A percentile compares a stretch with the other conserved stretches of the same genome.
phyloP scores from a whole-genome alignment of 2,797 vertebrate species.

The Crypturellus tataupa region DNA sequence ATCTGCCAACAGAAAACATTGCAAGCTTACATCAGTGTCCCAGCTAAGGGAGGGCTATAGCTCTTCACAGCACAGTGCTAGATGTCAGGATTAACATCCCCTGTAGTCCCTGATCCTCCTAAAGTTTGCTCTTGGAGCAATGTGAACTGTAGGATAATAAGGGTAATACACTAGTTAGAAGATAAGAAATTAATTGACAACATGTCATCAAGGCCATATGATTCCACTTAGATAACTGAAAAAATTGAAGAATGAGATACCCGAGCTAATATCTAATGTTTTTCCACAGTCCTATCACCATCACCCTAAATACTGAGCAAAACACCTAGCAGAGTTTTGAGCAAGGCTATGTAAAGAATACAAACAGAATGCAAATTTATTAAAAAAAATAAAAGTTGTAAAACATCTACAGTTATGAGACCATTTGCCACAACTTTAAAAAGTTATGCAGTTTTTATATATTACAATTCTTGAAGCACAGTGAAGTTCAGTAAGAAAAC shows the following conservation, averaged over 20 bases:
- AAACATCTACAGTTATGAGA: neutral
- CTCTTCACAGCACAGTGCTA: neutral
- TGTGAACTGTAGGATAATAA: rapidly evolving
- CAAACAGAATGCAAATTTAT: neutral
- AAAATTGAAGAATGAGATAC: neutral
- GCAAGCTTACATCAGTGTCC: neutral
- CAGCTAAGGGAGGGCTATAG: neutral
- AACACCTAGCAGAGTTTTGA: neutral
- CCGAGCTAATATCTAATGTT: neutral
- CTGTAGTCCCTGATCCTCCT: neutral
- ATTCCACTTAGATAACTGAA: neutral
- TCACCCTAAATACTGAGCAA: neutral
- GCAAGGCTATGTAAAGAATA: neutral
- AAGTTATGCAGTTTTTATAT: neutral
- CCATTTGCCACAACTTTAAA: neutral
- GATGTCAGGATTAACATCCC: neutral
- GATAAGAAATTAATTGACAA: neutral
- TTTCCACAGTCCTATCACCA: neutral
- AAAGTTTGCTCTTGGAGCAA: neutral
- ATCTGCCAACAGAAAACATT: constrained; percentile 50
- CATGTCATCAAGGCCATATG: neutral
- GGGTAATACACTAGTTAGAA: neutral
- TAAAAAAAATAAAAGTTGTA: neutral
- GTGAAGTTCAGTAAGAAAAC: neutral
- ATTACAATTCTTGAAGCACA: neutral